Conservation (phyloP, 1,140 invertebrate genomes). For the Drosophila melanogaster region Release_6_plus_ISO1_MT NT_033777.3:19256001-19256500, state of each 20-base stretch:
- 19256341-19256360: neutral
- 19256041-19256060: constrained; percentile 21
- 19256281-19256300: constrained; percentile 15
- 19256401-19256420: neutral
- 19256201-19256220: constrained; percentile 22
- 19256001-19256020: constrained; percentile 75
- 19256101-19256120: constrained; percentile 52
- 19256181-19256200: constrained; percentile 46
- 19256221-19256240: constrained; percentile 9
- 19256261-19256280: neutral
- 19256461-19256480: constrained; percentile 42
- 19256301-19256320: neutral
- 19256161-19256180: constrained; percentile 14
- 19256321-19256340: too few relatives aligned
- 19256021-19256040: constrained; percentile 58
- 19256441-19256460: constrained; percentile 23
- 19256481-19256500: constrained; percentile 37
- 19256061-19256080: constrained; percentile 4
- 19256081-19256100: constrained; percentile 24
- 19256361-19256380: neutral
- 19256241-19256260: constrained; percentile 9
- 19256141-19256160: constrained; percentile 7
- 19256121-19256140: constrained; percentile 8
- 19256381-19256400: neutral
- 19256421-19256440: constrained; percentile 20